phyloP scores from a whole-genome alignment of 2,888 invertebrate species.

The Heteropelma amictum region DNA sequence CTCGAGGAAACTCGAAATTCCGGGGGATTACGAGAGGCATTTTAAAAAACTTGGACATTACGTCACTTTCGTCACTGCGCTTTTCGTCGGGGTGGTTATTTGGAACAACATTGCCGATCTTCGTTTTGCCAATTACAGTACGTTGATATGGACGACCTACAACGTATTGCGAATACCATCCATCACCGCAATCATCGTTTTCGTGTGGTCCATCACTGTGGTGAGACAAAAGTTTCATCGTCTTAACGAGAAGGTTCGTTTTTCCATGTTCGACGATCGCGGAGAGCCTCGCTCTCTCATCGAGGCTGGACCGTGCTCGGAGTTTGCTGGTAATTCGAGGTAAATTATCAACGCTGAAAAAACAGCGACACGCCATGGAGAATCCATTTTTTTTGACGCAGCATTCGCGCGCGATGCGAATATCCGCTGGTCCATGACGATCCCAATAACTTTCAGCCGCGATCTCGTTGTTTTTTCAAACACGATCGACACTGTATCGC shows the following conservation, averaged over 20 bases:
- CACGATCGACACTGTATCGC: neutral
- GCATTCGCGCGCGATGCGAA: too few relatives aligned
- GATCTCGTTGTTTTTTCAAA: neutral
- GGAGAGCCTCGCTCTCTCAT: neutral
- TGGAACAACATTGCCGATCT: neutral
- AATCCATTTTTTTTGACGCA: neutral
- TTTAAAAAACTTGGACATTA: conserved; percentile 6
- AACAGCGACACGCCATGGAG: neutral
- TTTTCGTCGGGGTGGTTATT: neutral
- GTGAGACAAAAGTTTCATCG: conserved; percentile 27
- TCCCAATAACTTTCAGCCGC: neutral
- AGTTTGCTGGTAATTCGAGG: conserved; percentile 6
- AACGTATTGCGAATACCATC: conserved; percentile 3
- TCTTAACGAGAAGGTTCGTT: conserved; percentile 27
- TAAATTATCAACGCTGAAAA: neutral
- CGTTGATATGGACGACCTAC: conserved; percentile 1
- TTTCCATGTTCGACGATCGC: neutral
- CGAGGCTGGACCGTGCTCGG: neutral
- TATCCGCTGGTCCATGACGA: neutral
- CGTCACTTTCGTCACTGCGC: neutral
- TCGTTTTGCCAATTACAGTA: neutral
- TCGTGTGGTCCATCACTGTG: conserved; percentile 20
- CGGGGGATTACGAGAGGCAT: conserved; percentile 10
- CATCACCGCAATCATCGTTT: neutral
- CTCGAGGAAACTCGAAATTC: conserved; percentile 15